Conservation (phyloP, 1,140 invertebrate species). For the Zaprionus lachaisei region DNA sequence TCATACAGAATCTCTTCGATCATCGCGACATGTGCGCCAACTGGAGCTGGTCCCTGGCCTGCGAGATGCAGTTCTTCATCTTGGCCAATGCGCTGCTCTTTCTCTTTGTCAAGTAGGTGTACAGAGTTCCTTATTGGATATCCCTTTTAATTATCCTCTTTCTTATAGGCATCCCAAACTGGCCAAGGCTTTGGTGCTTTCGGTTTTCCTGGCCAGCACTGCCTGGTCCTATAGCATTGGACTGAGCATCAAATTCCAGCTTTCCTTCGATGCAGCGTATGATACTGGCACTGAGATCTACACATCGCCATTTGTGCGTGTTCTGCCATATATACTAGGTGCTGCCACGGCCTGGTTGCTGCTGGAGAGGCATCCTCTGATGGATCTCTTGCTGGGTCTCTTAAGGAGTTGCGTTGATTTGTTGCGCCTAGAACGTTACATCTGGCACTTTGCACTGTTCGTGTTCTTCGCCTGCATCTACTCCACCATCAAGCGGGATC, state of each 20-base stretch:
- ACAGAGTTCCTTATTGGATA: too few relatives aligned
- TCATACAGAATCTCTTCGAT: constrained; percentile 87
- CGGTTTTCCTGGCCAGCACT: constrained; percentile 54
- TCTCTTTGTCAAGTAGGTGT: constrained; percentile 85
- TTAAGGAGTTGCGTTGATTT: constrained; percentile 15
- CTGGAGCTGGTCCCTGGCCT: constrained; percentile 93
- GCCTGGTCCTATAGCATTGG: constrained; percentile 71
- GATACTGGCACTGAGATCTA: constrained; percentile 82
- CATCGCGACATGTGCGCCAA: constrained; percentile 88
- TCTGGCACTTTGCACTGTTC: constrained; percentile 71
- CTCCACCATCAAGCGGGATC: constrained; percentile 73
- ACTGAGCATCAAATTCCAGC: constrained; percentile 66
- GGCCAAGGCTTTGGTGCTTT: constrained; percentile 54
- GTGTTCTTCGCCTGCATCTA: constrained; percentile 79
- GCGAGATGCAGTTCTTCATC: constrained; percentile 92
- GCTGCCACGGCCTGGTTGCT: constrained; percentile 71
- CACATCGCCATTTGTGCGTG: constrained; percentile 78
- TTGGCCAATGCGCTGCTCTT: constrained; percentile 86
- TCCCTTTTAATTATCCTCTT: background rate
- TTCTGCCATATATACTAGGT: constrained; percentile 78
- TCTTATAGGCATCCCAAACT: constrained; percentile 65
- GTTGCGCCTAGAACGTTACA: constrained; percentile 53
- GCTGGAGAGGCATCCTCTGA: constrained; percentile 33
- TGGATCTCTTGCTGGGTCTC: constrained; percentile 19
- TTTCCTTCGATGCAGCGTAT: constrained; percentile 80